These are phyloP conservation scores for Copidosoma floridanum DNA, from an alignment of 1,140 invertebrate species.

Conservation along the genomic window DNA sequence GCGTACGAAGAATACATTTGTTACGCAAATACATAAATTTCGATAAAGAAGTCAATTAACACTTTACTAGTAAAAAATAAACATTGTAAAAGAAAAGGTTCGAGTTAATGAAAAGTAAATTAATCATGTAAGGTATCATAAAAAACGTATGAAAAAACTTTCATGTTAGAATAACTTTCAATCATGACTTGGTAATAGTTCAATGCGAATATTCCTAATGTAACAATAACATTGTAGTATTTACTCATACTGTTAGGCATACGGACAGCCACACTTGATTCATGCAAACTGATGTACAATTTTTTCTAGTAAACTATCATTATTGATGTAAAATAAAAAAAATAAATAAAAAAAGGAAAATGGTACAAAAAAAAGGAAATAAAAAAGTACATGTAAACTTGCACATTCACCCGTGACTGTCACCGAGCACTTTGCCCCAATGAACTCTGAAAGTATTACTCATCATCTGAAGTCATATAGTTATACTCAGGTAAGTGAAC, in stretches of 20 bases:
- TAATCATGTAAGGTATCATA: no score
- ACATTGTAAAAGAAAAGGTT: neutral
- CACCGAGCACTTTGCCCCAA: constrained; percentile 37
- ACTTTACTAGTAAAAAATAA: neutral
- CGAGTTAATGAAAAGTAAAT: no score
- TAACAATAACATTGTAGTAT: neutral
- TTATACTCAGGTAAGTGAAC: neutral
- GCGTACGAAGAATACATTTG: no score
- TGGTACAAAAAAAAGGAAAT: no score
- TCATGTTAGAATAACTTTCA: neutral
- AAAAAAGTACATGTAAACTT: constrained; percentile 32
- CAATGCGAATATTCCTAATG: neutral
- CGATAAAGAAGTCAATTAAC: no score
- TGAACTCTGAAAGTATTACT: constrained; percentile 44
- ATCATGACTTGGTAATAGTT: constrained; percentile 4
- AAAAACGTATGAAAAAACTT: neutral
- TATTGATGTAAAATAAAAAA: neutral
- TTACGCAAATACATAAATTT: no score
- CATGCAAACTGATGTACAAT: neutral
- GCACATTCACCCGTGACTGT: constrained; percentile 28
- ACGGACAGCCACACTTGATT: neutral
- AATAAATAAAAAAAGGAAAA: neutral
- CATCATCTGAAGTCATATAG: neutral
- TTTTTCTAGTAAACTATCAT: neutral
- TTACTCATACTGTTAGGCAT: constrained; percentile 4